phyloP scores from a whole-genome alignment of 2,113 vertebrate genomes.

The Callipepla californica region DNA sequence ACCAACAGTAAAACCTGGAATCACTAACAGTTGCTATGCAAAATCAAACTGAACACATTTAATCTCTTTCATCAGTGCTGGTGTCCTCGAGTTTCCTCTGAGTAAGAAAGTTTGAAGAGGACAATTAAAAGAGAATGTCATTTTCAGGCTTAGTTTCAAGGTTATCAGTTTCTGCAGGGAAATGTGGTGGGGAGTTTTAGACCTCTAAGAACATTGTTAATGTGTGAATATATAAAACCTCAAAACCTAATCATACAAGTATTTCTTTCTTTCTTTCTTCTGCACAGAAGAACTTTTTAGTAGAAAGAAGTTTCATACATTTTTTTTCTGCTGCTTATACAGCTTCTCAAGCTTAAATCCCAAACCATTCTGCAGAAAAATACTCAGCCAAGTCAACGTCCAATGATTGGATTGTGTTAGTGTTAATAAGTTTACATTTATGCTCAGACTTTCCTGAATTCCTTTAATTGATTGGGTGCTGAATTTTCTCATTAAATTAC shows the following conservation, averaged over 20 bases:
- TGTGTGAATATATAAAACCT: not conserved
- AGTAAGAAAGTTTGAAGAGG: not conserved
- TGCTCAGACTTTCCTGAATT: not conserved
- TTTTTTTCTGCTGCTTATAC: not conserved
- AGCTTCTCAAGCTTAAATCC: not conserved
- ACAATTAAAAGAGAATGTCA: not conserved
- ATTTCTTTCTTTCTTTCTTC: not conserved
- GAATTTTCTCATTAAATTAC: not conserved
- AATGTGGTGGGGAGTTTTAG: not conserved
- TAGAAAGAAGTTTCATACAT: not conserved
- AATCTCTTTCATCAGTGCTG: constrained; percentile 51
- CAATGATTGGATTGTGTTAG: not conserved
- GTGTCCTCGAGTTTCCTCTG: not conserved
- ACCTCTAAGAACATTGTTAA: not conserved
- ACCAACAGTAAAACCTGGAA: constrained; percentile 25
- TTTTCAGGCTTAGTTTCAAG: not conserved
- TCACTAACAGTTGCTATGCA: constrained; percentile 29
- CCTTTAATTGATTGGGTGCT: not conserved
- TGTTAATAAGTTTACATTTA: not conserved
- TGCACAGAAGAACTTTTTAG: accelerated
- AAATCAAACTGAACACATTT: constrained; percentile 51
- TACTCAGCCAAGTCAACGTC: not conserved
- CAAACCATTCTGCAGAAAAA: not conserved
- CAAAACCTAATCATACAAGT: not conserved
- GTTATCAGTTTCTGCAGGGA: not conserved